phyloP scores from a whole-genome alignment of 2,888 invertebrate genomes.

The Cotesia congregata region DNA sequence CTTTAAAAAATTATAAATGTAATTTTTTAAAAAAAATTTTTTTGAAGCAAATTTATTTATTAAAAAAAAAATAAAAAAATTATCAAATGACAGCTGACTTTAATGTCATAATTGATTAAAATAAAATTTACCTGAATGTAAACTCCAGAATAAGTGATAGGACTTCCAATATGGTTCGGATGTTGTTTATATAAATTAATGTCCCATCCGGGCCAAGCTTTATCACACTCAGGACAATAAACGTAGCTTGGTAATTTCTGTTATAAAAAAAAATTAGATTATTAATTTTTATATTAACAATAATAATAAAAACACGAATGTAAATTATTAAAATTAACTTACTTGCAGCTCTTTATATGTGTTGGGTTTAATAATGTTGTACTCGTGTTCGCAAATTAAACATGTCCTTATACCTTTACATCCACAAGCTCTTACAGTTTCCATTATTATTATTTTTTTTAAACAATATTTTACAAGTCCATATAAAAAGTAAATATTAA shows the following conservation, averaged over 20 bases:
- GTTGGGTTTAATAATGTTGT: slow-evolving; percentile 71
- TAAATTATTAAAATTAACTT: slow-evolving; percentile 40
- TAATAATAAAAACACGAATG: slow-evolving; percentile 15
- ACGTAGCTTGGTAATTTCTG: slow-evolving; percentile 76
- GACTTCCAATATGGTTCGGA: slow-evolving; percentile 77
- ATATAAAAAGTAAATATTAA: not conserved
- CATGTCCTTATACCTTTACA: slow-evolving; percentile 95
- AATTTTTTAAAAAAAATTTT: too few species aligned
- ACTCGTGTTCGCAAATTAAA: slow-evolving; percentile 84
- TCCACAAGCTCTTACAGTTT: slow-evolving; percentile 84
- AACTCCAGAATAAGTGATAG: slow-evolving; percentile 79
- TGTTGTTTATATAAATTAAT: slow-evolving; percentile 75
- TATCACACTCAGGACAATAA: slow-evolving; percentile 83
- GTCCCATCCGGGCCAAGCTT: slow-evolving; percentile 84
- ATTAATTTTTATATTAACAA: not conserved
- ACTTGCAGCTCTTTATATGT: slow-evolving; percentile 65
- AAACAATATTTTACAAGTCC: not conserved
- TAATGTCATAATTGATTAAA: not conserved
- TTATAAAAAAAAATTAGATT: slow-evolving; percentile 6
- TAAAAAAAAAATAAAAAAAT: not conserved
- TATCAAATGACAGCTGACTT: not conserved
- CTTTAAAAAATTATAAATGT: too few species aligned
- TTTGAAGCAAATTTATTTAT: too few species aligned
- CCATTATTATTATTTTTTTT: slow-evolving; percentile 69
- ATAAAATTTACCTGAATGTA: slow-evolving; percentile 71